Base-by-base conservation (phyloP, 1,140 invertebrate genomes). In the Cydia pomonella region DNA sequence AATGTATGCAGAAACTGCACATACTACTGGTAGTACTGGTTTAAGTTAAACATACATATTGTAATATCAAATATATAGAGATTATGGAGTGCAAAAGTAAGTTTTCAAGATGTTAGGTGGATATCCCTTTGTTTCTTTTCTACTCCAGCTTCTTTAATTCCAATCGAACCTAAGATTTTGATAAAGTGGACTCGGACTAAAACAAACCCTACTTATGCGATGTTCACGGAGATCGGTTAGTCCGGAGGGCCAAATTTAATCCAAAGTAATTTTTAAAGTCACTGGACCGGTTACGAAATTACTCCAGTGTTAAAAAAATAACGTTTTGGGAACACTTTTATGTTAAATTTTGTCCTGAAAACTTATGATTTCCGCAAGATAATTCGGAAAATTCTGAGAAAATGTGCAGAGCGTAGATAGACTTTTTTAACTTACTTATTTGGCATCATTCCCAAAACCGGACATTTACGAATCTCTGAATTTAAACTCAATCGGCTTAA, bases 401-500 rank as follows among this genome's bases (percentile, higher is more conserved):
- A 59, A 59, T 59, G 53, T 59, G 53, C 18, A 10, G 18, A 59
- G 53, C 9, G 21, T 23, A 23, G 53, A 59, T 59, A 59, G 18
- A 18, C 9, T 23, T 59, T 59, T 53, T 59, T 23, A 18, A 6
- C 29, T 44, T 10, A 53, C 50, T n/a, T 53, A 18, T 18, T 59
- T 59, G 53, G 53, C 53, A 23, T 23, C 53, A 59, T 59, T 59
- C 53, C 53, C 53, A 59, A 59, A 59, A 21, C 53, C 21, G 53
- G 18, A 23, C 53, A 23, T 59, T 59, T 59, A 9, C 53, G 18
- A 59, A 59, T 59, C 27, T 69, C 29, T 69, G n/a, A 69, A 69
- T 69, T 33, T 69, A 10, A 69, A 69, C 29, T 18, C 27, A 33
- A 69, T 69, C 29, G 64, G 64, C 64, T 6, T 69, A 69, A 69